Base-by-base conservation (phyloP, 2,888 invertebrate genomes). In the Dorcus hopei region DNA sequence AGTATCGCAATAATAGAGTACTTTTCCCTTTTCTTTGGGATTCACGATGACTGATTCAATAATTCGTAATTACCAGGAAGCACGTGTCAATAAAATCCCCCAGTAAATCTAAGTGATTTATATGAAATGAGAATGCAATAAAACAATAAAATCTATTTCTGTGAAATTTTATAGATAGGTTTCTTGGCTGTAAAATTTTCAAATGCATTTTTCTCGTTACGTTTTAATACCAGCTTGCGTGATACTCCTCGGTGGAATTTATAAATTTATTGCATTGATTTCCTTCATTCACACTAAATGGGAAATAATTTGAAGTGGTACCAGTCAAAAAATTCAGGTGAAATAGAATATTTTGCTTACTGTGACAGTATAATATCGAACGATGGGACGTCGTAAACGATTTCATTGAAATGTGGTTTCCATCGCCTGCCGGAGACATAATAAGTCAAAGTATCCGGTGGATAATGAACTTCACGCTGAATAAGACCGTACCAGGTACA, bases 141-240 rank as follows among this genome's bases (percentile, higher is more conserved):
- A 33, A 33, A 33, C 23, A 41, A 52, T 41, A 49, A 42, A 16
- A 50, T 49, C 55, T 55, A 55, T 55, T 55, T 55, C 42, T 50
- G 49, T 49, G 49, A 49, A 55, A 49, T 55, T 41, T 50, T 41
- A 49, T 49, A 49, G 49, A 50, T 38, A 55, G 49, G 48, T 55
- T 42, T 26, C 55, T 11, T n/a, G 38, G 43, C 33, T 41, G 49
- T 55, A 55, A 55, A 50, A 55, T 49, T 38, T 49, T 45, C 38
- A 49, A 41, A 38, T 43, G 43, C 42, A 55, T 14, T 39, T 42
- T 42, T 43, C 55, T 33, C 14, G 11, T 50, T 49, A 38, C 6
- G 33, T 43, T 55, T 55, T 55, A 49, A 48, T 38, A 43, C 49
- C 14, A 38, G 42, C 38, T 55, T 33, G 55, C 55, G 49, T 55